Percentiles rank a stretch among this genome's conserved stretches.
These are phyloP conservation scores for Porites australiensis DNA, from an alignment of 64 coral and sea anemone species.

Conservation along the genomic window DNA sequence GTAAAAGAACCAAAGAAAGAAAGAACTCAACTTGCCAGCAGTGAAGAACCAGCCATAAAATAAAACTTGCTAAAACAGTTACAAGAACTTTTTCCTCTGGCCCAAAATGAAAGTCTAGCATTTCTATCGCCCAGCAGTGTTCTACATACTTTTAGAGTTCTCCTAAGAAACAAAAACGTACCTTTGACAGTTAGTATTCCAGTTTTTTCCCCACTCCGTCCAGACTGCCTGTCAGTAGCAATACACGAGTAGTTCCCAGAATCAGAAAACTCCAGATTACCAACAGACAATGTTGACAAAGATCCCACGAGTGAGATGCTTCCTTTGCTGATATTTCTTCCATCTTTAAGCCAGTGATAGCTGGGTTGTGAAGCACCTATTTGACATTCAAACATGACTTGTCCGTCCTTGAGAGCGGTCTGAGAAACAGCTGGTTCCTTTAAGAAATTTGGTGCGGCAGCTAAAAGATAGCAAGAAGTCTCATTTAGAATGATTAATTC, in stretches of 20 bases:
- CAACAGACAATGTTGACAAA: conserved; percentile 10
- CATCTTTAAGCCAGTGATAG: conserved; percentile 78
- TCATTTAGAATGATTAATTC: too few species aligned
- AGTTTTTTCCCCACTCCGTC: neutral
- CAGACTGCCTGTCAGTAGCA: conserved; percentile 15
- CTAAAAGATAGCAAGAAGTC: neutral
- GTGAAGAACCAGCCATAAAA: too few species aligned
- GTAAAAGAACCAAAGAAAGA: too few species aligned
- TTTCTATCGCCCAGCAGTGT: too few species aligned
- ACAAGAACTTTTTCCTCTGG: too few species aligned
- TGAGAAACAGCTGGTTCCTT: neutral
- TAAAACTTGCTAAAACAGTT: too few species aligned
- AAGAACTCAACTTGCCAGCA: too few species aligned
- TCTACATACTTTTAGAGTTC: too few species aligned
- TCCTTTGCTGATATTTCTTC: conserved; percentile 58
- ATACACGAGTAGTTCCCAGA: conserved; percentile 59
- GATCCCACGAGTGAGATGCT: neutral
- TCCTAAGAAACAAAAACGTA: neutral
- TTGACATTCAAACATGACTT: conserved; percentile 39
- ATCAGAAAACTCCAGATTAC: conserved; percentile 44
- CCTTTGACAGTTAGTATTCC: conserved; percentile 42
- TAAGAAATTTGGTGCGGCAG: neutral
- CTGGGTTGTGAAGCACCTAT: conserved; percentile 30
- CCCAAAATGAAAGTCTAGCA: too few species aligned
- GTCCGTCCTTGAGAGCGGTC: conserved; percentile 11